These are phyloP conservation scores for Lordiphosa mommai DNA, from an alignment of 1,140 invertebrate genomes.

Conservation along the genomic window DNA sequence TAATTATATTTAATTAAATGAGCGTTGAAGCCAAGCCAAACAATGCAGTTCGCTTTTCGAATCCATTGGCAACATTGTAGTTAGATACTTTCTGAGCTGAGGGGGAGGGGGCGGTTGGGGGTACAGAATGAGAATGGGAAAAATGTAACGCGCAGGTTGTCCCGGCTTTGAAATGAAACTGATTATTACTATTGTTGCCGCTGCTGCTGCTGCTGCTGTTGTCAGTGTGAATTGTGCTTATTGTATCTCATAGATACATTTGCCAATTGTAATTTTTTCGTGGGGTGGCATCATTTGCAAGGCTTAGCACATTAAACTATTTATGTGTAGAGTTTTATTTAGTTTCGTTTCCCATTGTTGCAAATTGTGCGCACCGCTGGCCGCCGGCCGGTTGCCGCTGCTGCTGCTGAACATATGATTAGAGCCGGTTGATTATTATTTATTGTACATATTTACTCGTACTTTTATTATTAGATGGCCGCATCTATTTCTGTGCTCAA, in stretches of 20 bases:
- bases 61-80: constrained; percentile 36
- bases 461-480: constrained; percentile 66
- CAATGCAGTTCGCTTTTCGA: constrained; percentile 39
- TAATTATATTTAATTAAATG: constrained; percentile 78
- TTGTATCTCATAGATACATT: constrained; percentile 70
- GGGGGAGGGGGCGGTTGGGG: not conserved
- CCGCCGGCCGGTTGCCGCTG: constrained; percentile 2
- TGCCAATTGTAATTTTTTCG: constrained; percentile 45
- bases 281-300: constrained; percentile 69
- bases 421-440: constrained; percentile 72
- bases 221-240: constrained; percentile 61
- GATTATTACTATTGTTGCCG: constrained; percentile 70
- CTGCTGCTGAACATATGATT: constrained; percentile 53
- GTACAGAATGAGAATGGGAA: constrained; percentile 56
- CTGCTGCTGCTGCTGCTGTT: constrained; percentile 30
- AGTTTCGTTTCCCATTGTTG: constrained; percentile 24
- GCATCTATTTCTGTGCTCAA: constrained; percentile 56
- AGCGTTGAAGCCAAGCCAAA: constrained; percentile 45
- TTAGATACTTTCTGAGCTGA: constrained; percentile 1
- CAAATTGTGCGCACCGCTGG: constrained; percentile 2
- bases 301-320: constrained; percentile 74
- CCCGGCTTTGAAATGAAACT: constrained; percentile 66
- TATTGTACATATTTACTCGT: constrained; percentile 53
- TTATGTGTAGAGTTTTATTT: constrained; percentile 67
- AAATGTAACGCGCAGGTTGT: constrained; percentile 66